These are phyloP conservation scores for Agrypnia vestita DNA, from an alignment of 1,140 invertebrate genomes.

Conservation along the genomic window DNA sequence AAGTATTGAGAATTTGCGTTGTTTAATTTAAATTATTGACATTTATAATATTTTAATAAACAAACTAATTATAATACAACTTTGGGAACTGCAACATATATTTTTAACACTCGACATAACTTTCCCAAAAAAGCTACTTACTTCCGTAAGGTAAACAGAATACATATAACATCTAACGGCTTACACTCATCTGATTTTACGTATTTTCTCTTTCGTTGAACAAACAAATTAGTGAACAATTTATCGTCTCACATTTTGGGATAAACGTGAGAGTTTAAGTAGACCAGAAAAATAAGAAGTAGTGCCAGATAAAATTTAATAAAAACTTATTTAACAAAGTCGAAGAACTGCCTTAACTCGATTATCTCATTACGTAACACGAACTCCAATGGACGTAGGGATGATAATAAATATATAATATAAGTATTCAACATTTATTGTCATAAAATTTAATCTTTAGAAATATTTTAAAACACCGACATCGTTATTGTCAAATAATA, in stretches of 20 bases:
- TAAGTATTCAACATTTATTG: too few species aligned
- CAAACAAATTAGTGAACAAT: constrained; percentile 37
- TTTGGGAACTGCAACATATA: too few species aligned
- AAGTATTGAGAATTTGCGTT: too few species aligned
- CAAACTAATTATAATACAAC: too few species aligned
- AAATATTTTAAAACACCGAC: too few species aligned
- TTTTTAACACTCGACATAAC: not conserved
- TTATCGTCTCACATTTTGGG: constrained; percentile 20
- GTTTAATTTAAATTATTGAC: too few species aligned
- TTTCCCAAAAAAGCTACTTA: not conserved
- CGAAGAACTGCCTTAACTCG: not conserved
- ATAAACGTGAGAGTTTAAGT: not conserved
- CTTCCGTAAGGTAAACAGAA: not conserved
- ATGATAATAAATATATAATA: too few species aligned
- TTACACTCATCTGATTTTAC: constrained; percentile 11
- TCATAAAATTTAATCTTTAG: too few species aligned
- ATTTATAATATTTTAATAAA: too few species aligned
- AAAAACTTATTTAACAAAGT: not conserved
- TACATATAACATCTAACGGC: not conserved
- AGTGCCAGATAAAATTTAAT: not conserved
- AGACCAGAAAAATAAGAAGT: constrained; percentile 9
- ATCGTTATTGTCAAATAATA: too few species aligned
- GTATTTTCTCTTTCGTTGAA: constrained; percentile 21
- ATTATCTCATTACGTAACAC: too few species aligned
- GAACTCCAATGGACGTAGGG: too few species aligned